A percentile compares a stretch with the other conserved stretches of the same genome.
Conservation (phyloP, 2,797 vertebrate species). For the Craterocephalus amniculus region DNA sequence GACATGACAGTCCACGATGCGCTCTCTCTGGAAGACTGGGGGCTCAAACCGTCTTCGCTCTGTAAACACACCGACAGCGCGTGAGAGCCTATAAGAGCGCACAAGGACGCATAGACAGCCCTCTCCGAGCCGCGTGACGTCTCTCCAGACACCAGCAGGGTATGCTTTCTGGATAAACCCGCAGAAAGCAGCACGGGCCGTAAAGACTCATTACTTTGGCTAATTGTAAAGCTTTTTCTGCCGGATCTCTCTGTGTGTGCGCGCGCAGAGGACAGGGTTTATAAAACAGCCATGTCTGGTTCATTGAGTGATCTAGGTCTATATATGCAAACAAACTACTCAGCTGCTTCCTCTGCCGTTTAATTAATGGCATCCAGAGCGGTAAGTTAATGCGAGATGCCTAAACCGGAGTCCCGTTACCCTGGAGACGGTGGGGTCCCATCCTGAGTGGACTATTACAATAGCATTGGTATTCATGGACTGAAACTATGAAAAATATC, state of each 20-base stretch:
- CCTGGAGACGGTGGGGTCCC: constrained; percentile 69
- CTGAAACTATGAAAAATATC: constrained; percentile 18
- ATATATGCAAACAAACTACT: neutral
- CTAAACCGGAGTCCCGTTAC: constrained; percentile 64
- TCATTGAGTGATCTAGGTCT: neutral
- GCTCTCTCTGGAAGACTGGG: constrained; percentile 44
- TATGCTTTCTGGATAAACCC: constrained; percentile 22
- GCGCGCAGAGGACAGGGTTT: neutral
- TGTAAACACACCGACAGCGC: constrained; percentile 44
- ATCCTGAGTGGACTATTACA: constrained; percentile 46
- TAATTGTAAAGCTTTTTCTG: constrained; percentile 32
- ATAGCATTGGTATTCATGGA: constrained; percentile 63
- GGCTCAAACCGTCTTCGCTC: constrained; percentile 39
- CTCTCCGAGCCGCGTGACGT: constrained; percentile 62
- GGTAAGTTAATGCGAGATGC: constrained; percentile 66
- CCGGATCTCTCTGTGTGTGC: neutral
- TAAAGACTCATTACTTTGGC: constrained; percentile 8
- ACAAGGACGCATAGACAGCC: constrained; percentile 56
- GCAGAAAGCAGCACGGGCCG: constrained; percentile 1
- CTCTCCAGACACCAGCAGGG: constrained; percentile 30
- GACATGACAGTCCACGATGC: constrained; percentile 41
- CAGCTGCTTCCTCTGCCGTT: constrained; percentile 28
- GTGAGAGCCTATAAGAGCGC: constrained; percentile 32
- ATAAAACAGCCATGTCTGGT: neutral
- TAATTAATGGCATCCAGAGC: constrained; percentile 49